Base-by-base conservation (phyloP, 2,797 vertebrate species). In the Phyllotis vaccarum region DNA sequence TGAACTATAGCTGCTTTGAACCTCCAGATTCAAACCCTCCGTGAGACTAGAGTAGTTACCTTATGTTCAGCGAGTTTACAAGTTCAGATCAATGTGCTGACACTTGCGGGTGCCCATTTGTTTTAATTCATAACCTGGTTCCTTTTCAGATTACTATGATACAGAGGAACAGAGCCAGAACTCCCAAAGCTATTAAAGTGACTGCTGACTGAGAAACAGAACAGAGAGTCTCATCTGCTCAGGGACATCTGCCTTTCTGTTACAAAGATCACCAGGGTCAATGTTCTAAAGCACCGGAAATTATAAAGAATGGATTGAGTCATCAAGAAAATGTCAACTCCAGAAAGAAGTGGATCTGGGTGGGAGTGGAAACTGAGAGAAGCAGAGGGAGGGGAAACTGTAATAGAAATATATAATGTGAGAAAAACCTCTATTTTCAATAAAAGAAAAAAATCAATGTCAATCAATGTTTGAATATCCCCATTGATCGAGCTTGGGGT, bases 271-370 rank as follows among this genome's bases (percentile, higher is more conserved):
- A 54, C 90, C 27, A 16, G 58, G 66, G 37, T 56, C 52, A 78
- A n/a, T 24, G 12, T 31, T 11, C 34, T 52, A 19, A 1, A 75
- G 34, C 66, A 1, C 8, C 31, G 6, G 11, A 31, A 58, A 54
- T 76, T 86, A 11, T 6, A 46, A 85, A 66, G 34, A 74, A 13
- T n/a, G 72, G 31, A 2, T 6, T 95, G 95, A 96, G 60, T 96
- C 95, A 97, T 83, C 19, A 46, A 78, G 90, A 87, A 92, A 92
- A 86, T 81, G 66, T 89, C 91, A 96, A 58, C 43, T 40, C 12
- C 0, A 54, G 46, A 68, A 86, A 46, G 62, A 31, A n/a, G 11
- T 27, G 31, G 43, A 68, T n/a, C 46, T 68, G 62, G 22, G 27
- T 52, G 62, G 46, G 12, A 68, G 12, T 52, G 21, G 13, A 52